Conservation (phyloP, 53 echinoderm and acorn worm species). For the Patiria pectinifera region DNA sequence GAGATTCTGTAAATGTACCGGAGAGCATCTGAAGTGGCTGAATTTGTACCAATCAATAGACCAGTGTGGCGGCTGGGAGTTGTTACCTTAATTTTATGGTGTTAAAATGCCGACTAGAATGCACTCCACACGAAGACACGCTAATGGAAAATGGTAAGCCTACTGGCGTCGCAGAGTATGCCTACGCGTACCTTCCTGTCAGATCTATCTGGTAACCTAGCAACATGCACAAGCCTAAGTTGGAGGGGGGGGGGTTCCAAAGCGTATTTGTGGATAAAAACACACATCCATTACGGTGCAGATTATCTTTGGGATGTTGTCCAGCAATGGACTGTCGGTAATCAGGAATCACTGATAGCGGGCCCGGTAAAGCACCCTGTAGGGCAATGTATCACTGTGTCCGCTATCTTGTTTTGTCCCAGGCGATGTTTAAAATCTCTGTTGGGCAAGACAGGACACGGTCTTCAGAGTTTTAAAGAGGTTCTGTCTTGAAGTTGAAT, state of each 20-base stretch:
- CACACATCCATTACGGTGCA: neutral
- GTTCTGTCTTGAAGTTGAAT: no score
- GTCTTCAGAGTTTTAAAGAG: no score
- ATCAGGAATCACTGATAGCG: neutral
- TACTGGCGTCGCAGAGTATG: neutral
- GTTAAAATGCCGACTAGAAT: no score
- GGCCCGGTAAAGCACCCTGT: neutral
- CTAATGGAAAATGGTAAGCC: constrained; percentile 20
- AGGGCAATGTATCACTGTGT: neutral
- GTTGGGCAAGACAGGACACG: neutral
- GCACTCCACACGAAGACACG: neutral
- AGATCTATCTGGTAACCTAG: constrained; percentile 18
- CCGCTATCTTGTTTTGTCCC: neutral
- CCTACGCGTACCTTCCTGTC: no score
- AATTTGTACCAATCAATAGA: neutral
- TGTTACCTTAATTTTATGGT: neutral
- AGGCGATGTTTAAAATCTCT: neutral
- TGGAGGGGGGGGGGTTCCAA: no score
- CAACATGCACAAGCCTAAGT: constrained; percentile 11
- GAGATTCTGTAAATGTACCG: neutral
- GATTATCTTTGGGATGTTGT: constrained; percentile 17
- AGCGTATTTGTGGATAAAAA: neutral
- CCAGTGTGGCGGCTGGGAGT: neutral
- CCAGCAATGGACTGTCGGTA: neutral
- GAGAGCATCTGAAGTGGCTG: neutral